Conservation (phyloP, 2,888 invertebrate species). For the Periphyllus acericola region DNA sequence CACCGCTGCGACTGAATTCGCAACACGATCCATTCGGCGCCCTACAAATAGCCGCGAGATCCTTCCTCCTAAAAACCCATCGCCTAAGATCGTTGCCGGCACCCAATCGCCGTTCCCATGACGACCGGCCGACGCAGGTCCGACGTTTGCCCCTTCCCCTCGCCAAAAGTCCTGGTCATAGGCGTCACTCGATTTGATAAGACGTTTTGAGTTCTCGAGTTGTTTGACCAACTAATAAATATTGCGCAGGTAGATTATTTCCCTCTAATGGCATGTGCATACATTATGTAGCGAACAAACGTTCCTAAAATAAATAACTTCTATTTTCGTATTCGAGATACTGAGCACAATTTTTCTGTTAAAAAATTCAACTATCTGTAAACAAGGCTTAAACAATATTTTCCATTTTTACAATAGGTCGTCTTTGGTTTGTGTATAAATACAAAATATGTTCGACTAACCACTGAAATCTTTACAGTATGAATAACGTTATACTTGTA, state of each 20-base stretch:
- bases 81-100: conserved; percentile 45
- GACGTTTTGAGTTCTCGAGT: neutral
- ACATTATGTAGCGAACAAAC: neutral
- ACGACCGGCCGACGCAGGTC: conserved; percentile 6
- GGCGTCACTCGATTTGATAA: neutral
- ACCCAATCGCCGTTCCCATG: conserved; percentile 41
- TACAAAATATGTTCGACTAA: no score
- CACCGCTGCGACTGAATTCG: conserved; percentile 57
- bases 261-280: neutral
- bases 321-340: no score
- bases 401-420: no score
- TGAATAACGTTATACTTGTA: no score
- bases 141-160: conserved; percentile 17
- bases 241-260: neutral
- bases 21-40: conserved; percentile 53
- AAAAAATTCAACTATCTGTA: no score
- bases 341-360: no score
- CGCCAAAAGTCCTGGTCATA: neutral
- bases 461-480: no score
- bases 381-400: no score
- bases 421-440: no score
- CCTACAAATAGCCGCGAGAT: conserved; percentile 61
- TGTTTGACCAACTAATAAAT: neutral
- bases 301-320: neutral
- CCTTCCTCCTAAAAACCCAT: conserved; percentile 46